These are phyloP conservation scores for Hirtodrosophila confusa DNA, from an alignment of 2,888 invertebrate species.

Conservation along the genomic window DNA sequence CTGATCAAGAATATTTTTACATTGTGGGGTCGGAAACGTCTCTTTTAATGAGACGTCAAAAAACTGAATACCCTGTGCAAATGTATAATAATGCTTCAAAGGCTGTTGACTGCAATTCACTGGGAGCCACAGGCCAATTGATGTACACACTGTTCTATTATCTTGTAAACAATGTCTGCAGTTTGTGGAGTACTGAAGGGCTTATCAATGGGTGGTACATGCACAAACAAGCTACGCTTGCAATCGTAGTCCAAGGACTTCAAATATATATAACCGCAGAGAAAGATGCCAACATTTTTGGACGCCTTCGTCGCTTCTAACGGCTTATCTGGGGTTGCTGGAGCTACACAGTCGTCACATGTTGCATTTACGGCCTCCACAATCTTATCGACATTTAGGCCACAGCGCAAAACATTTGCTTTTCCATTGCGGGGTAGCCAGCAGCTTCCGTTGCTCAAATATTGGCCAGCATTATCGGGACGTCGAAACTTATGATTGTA, in stretches of 20 bases:
- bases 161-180: constrained; percentile 84
- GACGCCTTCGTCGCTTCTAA: constrained; percentile 60
- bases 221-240: constrained; percentile 88
- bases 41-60: too few relatives aligned
- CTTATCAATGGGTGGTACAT: constrained; percentile 89
- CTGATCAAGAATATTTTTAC: too few relatives aligned
- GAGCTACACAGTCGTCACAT: constrained; percentile 67
- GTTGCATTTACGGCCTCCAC: constrained; percentile 77
- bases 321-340: constrained; percentile 4
- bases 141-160: constrained; percentile 80
- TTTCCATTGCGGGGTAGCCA: constrained; percentile 53
- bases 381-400: constrained; percentile 84
- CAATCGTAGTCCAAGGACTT: constrained; percentile 88
- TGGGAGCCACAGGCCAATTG: constrained; percentile 16
- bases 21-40: too few relatives aligned
- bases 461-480: constrained; percentile 80
- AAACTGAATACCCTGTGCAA: too few relatives aligned
- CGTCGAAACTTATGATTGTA: constrained; percentile 82
- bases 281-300: constrained; percentile 85
- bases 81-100: background rate
- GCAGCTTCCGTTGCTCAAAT: constrained; percentile 64
- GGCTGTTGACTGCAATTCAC: constrained; percentile 5
- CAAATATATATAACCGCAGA: constrained; percentile 92
- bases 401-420: constrained; percentile 72
- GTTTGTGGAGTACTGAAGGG: constrained; percentile 87